Base-by-base conservation (phyloP, 2,888 invertebrate species). In the Aspidiotus rigidus region DNA sequence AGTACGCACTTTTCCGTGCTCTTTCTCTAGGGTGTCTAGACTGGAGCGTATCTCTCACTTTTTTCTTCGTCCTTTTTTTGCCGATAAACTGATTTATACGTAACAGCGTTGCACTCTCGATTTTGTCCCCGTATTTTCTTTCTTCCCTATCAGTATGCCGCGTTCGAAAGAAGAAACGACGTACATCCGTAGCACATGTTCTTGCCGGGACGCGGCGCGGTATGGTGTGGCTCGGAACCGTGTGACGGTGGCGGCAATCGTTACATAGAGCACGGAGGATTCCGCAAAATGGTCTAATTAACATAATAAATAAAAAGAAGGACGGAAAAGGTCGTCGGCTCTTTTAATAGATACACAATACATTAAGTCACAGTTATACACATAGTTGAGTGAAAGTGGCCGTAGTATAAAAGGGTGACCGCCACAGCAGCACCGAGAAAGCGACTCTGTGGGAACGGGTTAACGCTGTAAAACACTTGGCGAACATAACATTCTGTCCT, bases 401-500 rank as follows among this genome's bases (percentile, higher is more conserved):
- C 49, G 49, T 49, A 11, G 49, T 54, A 64, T 56, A 64, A 64
- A 53, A 59, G 57, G 67, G 60, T 67, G 17, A 28, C 49, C 49
- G 53, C 49, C 42, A 10, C 49, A 7, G 17, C 28, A 13, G 2
- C 11, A 41, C n/a, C n/a, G 49, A n/a, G 11, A n/a, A 49, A 11
- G 11, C 49, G 49, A 49, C 49, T n/a, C 49, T 13, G 49, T 11
- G 28, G 60, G 60, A 59, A 60, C 56, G 67, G 67, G 67, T 56
- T 56, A 49, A 67, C 56, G 28, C 42, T 49, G 49, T 67, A 60
- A 60, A 67, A 67, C 67, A 67, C 60, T 67, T 59, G 28, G 67
- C 67, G 59, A 67, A 67, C 49, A 67, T 67, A 67, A 67, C 67
- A 67, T 67, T 67, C 60, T 67, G 67, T 67, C 60, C 60, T 67